phyloP scores from a whole-genome alignment of 2,888 invertebrate species.

The Agrilus biguttatus region DNA sequence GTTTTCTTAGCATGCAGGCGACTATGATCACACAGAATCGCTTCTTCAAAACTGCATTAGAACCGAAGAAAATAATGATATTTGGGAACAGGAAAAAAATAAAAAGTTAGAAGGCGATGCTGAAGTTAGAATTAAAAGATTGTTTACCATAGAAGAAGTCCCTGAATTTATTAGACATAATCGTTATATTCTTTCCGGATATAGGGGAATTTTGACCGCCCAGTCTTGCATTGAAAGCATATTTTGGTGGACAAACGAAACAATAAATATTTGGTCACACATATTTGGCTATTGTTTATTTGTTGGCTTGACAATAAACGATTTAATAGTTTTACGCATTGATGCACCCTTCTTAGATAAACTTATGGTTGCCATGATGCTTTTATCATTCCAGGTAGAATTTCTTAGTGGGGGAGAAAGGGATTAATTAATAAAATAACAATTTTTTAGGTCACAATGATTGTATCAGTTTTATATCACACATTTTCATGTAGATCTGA shows the following conservation, averaged over 20 bases:
- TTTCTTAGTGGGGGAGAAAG: not conserved
- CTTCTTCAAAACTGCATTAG: constrained; percentile 6
- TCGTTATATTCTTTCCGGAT: constrained; percentile 72
- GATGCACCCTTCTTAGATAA: constrained; percentile 72
- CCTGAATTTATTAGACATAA: constrained; percentile 77
- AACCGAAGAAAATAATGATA: not conserved
- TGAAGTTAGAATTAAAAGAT: constrained; percentile 10
- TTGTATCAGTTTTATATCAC: constrained; percentile 82
- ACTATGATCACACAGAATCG: constrained; percentile 9
- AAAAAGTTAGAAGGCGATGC: not conserved
- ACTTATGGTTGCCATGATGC: constrained; percentile 65
- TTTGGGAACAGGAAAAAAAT: constrained; percentile 1
- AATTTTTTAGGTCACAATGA: constrained; percentile 73
- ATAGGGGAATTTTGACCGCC: constrained; percentile 69
- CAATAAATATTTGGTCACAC: constrained; percentile 95
- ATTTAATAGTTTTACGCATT: constrained; percentile 62
- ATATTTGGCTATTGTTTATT: constrained; percentile 76
- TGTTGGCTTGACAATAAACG: constrained; percentile 69
- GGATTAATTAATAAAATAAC: constrained; percentile 1
- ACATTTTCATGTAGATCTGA: constrained; percentile 89
- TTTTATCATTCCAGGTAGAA: constrained; percentile 76
- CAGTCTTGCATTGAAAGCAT: constrained; percentile 77
- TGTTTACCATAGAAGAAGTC: constrained; percentile 41
- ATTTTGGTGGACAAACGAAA: constrained; percentile 96
- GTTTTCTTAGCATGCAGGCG: constrained; percentile 1